A percentile compares a stretch with the other conserved stretches of the same genome.
Conservation (phyloP, 2,888 invertebrate species). For the Ferdinandea cuprea region DNA sequence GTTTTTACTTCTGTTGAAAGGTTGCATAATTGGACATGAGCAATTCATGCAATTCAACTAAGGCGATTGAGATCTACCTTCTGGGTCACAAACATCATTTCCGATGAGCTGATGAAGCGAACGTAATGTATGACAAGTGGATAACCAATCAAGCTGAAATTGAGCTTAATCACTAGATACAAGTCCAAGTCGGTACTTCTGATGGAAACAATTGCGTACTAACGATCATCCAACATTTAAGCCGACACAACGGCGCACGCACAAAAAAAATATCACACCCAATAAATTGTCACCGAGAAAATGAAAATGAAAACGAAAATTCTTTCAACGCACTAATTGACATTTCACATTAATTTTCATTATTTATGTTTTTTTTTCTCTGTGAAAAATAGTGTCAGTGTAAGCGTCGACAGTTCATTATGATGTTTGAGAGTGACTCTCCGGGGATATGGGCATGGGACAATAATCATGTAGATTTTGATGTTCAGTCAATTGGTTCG, state of each 20-base stretch:
- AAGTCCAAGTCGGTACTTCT: background rate
- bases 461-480: background rate
- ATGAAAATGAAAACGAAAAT: conserved; percentile 67
- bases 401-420: background rate
- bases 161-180: background rate
- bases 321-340: conserved; percentile 62
- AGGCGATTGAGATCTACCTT: too few species aligned
- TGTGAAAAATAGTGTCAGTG: background rate
- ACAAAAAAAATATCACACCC: conserved; percentile 11
- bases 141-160: background rate
- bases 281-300: conserved; percentile 51
- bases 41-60: too few species aligned
- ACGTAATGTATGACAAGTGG: too few species aligned
- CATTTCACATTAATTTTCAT: conserved; percentile 69
- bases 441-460: background rate
- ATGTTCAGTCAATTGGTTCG: background rate
- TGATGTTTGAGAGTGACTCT: background rate
- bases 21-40: too few species aligned
- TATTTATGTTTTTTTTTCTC: conserved; percentile 16
- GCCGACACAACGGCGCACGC: background rate
- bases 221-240: conserved; percentile 12
- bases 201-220: conserved; percentile 4
- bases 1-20: too few species aligned
- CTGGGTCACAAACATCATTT: too few species aligned
- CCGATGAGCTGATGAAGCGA: too few species aligned